Percentiles rank a stretch among this genome's conserved stretches.
Evolutionary conservation across 23 tunicate species (phyloP).

Genomic region (Phallusia fumigata): DNA sequence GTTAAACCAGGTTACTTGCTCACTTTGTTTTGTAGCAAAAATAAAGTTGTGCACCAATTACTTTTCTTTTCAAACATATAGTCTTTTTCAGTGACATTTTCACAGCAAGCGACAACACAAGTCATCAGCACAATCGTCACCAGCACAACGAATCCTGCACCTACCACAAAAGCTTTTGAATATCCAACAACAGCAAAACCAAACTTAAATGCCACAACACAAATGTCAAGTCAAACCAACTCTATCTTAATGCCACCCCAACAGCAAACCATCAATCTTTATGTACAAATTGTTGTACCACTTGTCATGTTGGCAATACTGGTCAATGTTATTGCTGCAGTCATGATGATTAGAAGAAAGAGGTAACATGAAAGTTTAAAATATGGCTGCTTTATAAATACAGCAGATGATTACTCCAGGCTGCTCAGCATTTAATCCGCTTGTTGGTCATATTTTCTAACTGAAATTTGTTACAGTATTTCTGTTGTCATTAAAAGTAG

Average conservation of each 20-base stretch:
- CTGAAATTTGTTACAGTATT: too few species aligned
- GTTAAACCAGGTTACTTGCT: too few species aligned
- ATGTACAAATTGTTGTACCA: not conserved
- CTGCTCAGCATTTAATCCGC: too few species aligned
- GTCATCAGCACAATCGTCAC: not conserved
- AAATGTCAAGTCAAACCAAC: not conserved
- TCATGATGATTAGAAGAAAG: not conserved
- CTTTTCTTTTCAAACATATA: too few species aligned
- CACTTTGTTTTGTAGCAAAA: too few species aligned
- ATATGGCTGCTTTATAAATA: too few species aligned
- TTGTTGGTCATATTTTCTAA: too few species aligned
- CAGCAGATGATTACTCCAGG: too few species aligned
- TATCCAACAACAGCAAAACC: not conserved
- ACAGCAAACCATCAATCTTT: not conserved
- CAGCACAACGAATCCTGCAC: not conserved
- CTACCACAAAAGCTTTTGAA: not conserved
- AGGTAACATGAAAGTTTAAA: not conserved
- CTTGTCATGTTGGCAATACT: not conserved
- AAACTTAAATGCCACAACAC: not conserved
- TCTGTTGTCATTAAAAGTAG: too few species aligned
- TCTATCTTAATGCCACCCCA: not conserved
- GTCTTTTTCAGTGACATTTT: too few species aligned
- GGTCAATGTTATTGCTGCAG: not conserved
- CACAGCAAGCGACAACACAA: too few species aligned
- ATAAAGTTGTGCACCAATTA: too few species aligned